Conservation (phyloP, 2,113 vertebrate species). For the Puntigrus tetrazona region DNA sequence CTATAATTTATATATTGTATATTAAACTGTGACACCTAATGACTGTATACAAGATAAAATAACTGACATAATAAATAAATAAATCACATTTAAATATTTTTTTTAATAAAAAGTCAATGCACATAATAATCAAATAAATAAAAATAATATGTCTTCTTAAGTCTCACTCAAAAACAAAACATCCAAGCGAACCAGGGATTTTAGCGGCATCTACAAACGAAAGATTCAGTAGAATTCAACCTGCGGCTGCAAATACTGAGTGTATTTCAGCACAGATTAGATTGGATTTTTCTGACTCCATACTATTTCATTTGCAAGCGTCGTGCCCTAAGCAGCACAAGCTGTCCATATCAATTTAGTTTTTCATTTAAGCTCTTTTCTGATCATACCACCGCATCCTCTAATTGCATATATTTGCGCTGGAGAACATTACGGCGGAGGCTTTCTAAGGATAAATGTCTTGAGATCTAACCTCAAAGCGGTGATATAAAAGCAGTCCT, state of each 20-base stretch:
- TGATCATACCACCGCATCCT: neutral
- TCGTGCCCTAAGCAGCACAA: neutral
- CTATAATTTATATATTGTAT: too few relatives aligned
- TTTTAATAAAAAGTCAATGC: too few relatives aligned
- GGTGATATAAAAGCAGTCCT: neutral
- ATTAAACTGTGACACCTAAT: too few relatives aligned
- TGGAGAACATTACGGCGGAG: neutral
- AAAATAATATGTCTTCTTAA: neutral
- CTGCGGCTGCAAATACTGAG: neutral
- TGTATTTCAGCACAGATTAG: neutral
- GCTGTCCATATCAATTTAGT: neutral
- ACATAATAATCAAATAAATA: too few relatives aligned
- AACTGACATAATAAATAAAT: too few relatives aligned
- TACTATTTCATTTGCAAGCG: constrained; percentile 1
- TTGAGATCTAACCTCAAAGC: neutral
- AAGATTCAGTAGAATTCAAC: neutral
- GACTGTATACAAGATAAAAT: too few relatives aligned
- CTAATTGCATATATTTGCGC: constrained; percentile 14
- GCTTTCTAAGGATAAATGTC: neutral
- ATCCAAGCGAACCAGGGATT: neutral
- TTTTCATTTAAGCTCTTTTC: neutral
- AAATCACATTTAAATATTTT: too few relatives aligned
- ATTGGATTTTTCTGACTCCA: neutral
- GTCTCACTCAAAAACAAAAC: neutral
- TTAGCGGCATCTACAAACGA: neutral